Base-by-base conservation (phyloP, 2,888 invertebrate genomes). In the Lutraria lutraria region DNA sequence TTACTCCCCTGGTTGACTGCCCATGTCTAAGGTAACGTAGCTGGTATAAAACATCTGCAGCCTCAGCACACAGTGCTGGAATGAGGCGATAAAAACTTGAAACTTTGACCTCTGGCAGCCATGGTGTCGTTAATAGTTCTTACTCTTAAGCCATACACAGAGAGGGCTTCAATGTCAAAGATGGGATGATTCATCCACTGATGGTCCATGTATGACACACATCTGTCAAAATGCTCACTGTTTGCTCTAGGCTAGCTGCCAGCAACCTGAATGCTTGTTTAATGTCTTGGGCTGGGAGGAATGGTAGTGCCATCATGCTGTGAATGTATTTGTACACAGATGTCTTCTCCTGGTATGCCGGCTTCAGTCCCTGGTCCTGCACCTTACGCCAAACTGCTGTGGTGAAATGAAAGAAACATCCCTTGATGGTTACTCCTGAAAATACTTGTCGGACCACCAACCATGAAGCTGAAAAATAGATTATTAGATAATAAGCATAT, bases 361-460 rank as follows among this genome's bases (percentile, higher is more conserved):
- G 91, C 34, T 83, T 88, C 85, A 52, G 88, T 86, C 53, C 92
- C 88, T 16, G 76, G 80, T 21, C 31, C 52, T 31, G 89, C 81
- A 86, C 88, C 79, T 31, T 31, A 12, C 83, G 21, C 19, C 29
- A 76, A 29, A 88, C 54, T 8, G 87, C 88, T 83, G 87, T 83
- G 72, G 80, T 53, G 31, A 85, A 87, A 81, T 90, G 88, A 85
- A 90, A 92, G 19, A 84, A 81, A 81, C 90, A 89, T 25, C 89
- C 91, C 25, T 90, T 92, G 16, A 89, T 89, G 0, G 43, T 12
- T 0, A n/a, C 34, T 16, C 68, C 80, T 0, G 88, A 84, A 31
- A 88, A 88, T 12, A 84, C 83, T 16, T 80, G 63, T 31, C 83
- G 29, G n/a, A 88, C 25, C 10, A 84, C 88, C 10, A 43, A 19